Base-by-base conservation (phyloP, 2,888 invertebrate species). In the Tipula lateralis region DNA sequence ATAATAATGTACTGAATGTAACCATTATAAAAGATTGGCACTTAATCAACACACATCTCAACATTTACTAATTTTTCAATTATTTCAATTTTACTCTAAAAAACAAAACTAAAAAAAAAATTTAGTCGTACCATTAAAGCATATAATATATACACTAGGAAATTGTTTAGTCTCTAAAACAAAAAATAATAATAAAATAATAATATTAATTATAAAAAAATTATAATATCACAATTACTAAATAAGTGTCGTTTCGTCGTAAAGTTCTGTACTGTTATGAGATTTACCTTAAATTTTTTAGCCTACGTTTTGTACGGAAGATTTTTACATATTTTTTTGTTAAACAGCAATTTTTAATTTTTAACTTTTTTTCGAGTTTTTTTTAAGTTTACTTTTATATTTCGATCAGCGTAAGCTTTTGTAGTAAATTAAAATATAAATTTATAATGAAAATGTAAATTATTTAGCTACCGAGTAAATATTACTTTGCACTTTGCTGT, bases 191-290 rank as follows among this genome's bases (percentile, higher is more conserved):
- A 66, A 24, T 66, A 66, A 66, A 39, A 39, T 39, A 13, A 39
- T 39, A 39, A 39, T 39, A 39, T 13, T 66, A 19, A 66, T 66
- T 1, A 66, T 24, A 66, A 66, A 66, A 39, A 66, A 66, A 66
- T 66, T 66, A 82, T 82, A 82, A 82, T 82, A 82, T 82, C 82
- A 82, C 82, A 82, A 30, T 82, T 82, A 82, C 82, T 82, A 82
- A 82, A 82, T 82, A 82, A 82, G 82, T 82, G 29, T 82, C 82
- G 82, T 82, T 82, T 29, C 16, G 29, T 82, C 82, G 82, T 66
- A 66, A n/a, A 2, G 6, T 44, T 66, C 66, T 66, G 66, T 66
- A 66, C 66, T 66, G 32, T 82, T 30, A n/a, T 82, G 82, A 82
- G 82, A 82, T 82, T 82, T 82, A 32, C 30, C 29, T 30, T 82